A percentile compares a stretch with the other conserved stretches of the same genome.
Evolutionary conservation across 2,113 vertebrate species (phyloP).

Genomic region (Malurus cyaneus): DNA sequence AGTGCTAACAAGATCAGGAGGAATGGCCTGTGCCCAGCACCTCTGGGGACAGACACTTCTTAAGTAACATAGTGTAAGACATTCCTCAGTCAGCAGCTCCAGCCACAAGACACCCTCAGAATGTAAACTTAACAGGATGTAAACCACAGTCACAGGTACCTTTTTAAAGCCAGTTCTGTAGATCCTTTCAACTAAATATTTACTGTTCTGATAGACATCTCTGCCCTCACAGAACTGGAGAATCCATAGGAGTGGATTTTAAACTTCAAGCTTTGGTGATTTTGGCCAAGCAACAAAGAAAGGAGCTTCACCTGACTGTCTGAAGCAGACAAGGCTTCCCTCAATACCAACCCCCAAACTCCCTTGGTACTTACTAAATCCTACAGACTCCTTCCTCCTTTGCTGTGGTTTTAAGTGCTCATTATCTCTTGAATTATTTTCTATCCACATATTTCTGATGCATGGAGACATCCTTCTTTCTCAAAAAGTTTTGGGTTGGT

Average conservation of each 20-base stretch:
- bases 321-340: not conserved
- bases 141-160: not conserved
- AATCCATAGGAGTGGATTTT: not conserved
- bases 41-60: not conserved
- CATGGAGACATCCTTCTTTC: not conserved
- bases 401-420: not conserved
- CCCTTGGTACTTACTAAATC: not conserved
- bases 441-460: not conserved
- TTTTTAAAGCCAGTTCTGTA: not conserved
- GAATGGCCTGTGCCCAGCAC: not conserved
- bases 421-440: not conserved
- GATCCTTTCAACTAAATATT: not conserved
- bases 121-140: not conserved
- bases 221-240: not conserved
- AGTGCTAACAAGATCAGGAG: not conserved
- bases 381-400: not conserved
- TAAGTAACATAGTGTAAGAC: not conserved
- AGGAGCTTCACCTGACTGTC: not conserved
- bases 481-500: not conserved
- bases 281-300: not conserved
- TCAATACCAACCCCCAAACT: not conserved
- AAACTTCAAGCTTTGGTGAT: not conserved
- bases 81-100: not conserved
- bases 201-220: not conserved
- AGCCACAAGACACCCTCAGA: not conserved